Conservation (phyloP, 2,113 vertebrate species). For the Seriola aureovittata region DNA sequence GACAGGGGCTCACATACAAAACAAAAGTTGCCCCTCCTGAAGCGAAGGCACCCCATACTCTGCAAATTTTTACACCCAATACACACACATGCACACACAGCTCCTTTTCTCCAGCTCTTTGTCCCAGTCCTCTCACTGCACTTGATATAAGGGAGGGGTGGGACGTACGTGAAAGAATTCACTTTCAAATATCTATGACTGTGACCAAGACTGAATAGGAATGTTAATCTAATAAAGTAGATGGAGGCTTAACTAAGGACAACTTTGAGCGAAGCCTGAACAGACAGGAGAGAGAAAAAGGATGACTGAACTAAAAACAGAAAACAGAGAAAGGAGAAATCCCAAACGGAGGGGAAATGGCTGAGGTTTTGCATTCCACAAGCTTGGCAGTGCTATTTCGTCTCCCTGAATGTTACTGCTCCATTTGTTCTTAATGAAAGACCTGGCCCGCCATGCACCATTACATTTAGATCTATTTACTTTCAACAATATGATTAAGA, state of each 20-base stretch:
- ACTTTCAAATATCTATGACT: conserved; percentile 73
- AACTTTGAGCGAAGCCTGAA: conserved; percentile 59
- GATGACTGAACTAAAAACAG: conserved; percentile 71
- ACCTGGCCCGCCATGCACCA: conserved; percentile 48
- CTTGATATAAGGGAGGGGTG: conserved; percentile 74
- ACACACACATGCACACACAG: conserved; percentile 49
- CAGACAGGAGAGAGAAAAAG: conserved; percentile 48
- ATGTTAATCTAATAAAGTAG: conserved; percentile 83
- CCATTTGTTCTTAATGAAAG: conserved; percentile 74
- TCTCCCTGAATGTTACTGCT: conserved; percentile 60
- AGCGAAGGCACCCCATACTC: conserved; percentile 66
- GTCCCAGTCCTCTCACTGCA: conserved; percentile 73
- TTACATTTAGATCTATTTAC: conserved; percentile 61
- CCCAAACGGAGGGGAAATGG: conserved; percentile 68
- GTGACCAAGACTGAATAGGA: conserved; percentile 75
- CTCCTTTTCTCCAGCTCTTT: conserved; percentile 71
- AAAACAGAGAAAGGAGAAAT: conserved; percentile 57
- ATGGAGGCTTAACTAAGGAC: conserved; percentile 60
- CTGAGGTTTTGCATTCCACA: conserved; percentile 76
- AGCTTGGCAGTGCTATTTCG: conserved; percentile 59
- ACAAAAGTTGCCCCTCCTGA: conserved; percentile 74
- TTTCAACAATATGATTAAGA: conserved; percentile 62
- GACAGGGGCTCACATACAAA: conserved; percentile 65
- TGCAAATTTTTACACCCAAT: conserved; percentile 72
- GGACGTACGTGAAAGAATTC: conserved; percentile 77